These are phyloP conservation scores for Oreochromis aureus DNA, from an alignment of 2,113 vertebrate genomes.

Conservation along the genomic window DNA sequence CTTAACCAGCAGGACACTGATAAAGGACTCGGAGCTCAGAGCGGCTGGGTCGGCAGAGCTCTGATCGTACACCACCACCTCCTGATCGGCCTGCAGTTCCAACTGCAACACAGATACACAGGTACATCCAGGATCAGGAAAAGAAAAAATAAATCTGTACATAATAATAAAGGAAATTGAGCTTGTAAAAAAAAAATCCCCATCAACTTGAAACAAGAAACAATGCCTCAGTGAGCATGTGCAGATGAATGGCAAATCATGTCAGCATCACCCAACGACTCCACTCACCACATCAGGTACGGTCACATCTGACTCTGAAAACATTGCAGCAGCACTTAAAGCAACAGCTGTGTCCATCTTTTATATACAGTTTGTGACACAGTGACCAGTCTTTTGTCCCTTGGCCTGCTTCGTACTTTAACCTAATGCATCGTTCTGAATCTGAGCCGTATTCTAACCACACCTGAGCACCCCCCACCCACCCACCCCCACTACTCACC, in stretches of 20 bases:
- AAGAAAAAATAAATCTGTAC: neutral
- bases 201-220: neutral
- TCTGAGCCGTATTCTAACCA: neutral
- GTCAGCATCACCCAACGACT: neutral
- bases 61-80: constrained; percentile 94
- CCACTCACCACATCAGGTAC: neutral
- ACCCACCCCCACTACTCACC: constrained; percentile 41
- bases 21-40: constrained; percentile 83
- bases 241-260: neutral
- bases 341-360: neutral
- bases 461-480: neutral
- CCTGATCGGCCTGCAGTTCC: constrained; percentile 78
- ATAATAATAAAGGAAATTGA: neutral
- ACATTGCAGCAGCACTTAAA: neutral
- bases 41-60: constrained; percentile 78
- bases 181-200: neutral
- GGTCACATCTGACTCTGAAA: neutral
- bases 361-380: neutral
- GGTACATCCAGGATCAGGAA: neutral
- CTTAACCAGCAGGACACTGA: constrained; percentile 87
- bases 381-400: neutral
- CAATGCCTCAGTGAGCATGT: neutral
- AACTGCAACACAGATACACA: constrained; percentile 64
- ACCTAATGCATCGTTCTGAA: neutral
- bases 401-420: neutral